Percentiles rank a stretch among this genome's conserved stretches.
phyloP scores from a whole-genome alignment of 2,797 vertebrate genomes.

The Clangula hyemalis region DNA sequence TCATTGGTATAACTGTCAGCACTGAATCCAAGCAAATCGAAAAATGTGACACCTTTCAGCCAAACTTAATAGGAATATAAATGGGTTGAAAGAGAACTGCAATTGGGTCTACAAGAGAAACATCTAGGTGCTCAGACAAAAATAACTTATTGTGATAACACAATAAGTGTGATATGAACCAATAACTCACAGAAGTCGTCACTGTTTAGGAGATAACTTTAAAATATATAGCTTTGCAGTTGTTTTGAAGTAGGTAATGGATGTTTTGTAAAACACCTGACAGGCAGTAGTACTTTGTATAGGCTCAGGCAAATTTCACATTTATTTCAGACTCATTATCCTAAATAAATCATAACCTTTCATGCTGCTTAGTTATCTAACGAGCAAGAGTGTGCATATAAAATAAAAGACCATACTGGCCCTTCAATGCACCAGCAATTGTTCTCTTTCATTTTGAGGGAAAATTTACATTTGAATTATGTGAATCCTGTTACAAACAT shows the following conservation, averaged over 20 bases:
- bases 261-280: constrained; percentile 27
- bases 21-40: constrained; percentile 7
- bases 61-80: constrained; percentile 48
- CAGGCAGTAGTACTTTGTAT: neutral
- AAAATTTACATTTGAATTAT: neutral
- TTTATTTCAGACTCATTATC: constrained; percentile 52
- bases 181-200: constrained; percentile 39
- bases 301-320: constrained; percentile 8
- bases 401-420: neutral
- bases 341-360: constrained; percentile 46
- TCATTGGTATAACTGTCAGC: constrained; percentile 30
- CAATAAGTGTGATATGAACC: constrained; percentile 34
- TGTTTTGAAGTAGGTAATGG: constrained; percentile 26
- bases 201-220: constrained; percentile 46
- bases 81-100: constrained; percentile 17
- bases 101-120: constrained; percentile 21
- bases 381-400: neutral
- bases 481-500: neutral
- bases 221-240: constrained; percentile 35
- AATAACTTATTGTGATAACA: constrained; percentile 49
- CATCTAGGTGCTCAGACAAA: neutral
- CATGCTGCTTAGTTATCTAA: neutral
- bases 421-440: neutral
- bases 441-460: neutral
- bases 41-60: constrained; percentile 51